A percentile compares a stretch with the other conserved stretches of the same genome.
phyloP scores from a whole-genome alignment of 1,140 invertebrate species.

The Trissolcus basalis region DNA sequence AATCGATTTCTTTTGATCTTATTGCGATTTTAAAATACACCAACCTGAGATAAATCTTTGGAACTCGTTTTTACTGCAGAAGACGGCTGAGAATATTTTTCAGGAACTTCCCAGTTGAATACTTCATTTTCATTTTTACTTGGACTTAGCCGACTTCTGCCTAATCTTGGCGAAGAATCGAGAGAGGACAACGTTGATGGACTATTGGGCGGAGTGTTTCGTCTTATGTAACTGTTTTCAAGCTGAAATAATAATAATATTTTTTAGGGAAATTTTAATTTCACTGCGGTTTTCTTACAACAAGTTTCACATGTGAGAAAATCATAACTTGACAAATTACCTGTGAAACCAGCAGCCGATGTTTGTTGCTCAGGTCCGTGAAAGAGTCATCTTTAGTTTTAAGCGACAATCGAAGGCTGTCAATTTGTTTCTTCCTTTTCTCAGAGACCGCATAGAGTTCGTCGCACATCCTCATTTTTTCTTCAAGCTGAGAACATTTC shows the following conservation, averaged over 20 bases:
- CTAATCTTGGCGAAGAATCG: constrained; percentile 53
- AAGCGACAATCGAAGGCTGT: constrained; percentile 67
- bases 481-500: constrained; percentile 65
- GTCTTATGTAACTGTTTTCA: constrained; percentile 66
- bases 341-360: constrained; percentile 68
- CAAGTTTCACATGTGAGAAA: too few species aligned
- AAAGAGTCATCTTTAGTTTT: constrained; percentile 71
- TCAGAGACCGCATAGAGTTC: constrained; percentile 65
- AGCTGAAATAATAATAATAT: constrained; percentile 56
- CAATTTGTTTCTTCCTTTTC: constrained; percentile 72
- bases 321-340: constrained; percentile 42
- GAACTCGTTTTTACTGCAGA: constrained; percentile 16
- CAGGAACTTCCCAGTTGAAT: constrained; percentile 61
- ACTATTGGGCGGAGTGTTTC: constrained; percentile 64
- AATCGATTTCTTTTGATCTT: too few species aligned
- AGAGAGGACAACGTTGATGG: constrained; percentile 59
- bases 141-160: constrained; percentile 55
- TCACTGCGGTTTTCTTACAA: too few species aligned
- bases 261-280: too few species aligned
- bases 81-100: constrained; percentile 17
- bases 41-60: constrained; percentile 28
- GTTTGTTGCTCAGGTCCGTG: constrained; percentile 71
- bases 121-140: constrained; percentile 50
- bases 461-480: constrained; percentile 66
- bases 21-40: too few species aligned